Evolutionary conservation across 2,797 vertebrate genomes (phyloP), one percentile per base, ranked within the genome.

Genomic region (Rhabdomys pumilio): DNA sequence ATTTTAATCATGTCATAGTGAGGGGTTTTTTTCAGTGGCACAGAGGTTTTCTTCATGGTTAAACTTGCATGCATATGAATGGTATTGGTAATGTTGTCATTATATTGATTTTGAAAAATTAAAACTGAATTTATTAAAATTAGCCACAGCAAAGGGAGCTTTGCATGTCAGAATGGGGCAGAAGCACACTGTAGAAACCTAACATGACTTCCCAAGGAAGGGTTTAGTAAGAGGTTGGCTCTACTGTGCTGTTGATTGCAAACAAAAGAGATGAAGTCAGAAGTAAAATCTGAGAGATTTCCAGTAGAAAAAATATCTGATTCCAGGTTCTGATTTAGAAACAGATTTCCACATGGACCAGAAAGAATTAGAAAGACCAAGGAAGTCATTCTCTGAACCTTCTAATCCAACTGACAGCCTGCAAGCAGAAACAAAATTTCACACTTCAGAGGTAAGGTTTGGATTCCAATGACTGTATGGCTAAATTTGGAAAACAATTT

Each of bases 221-320:
- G 2, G 12, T 11, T 5, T 44, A 1, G 31, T 38, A 38, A 15
- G 8, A 29, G 38, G 24, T 44, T 81, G 53, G 4, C 12, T 26
- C 12, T 57, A 6, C 0, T 55, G 34, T 81, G 55, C 20, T 59
- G n/a, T 81, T 26, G 77, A 3, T n/a, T 63, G 8, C 26, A 73
- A 73, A n/a, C 31, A 17, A 34, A 69, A 8, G 31, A n/a, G 13
- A n/a, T n/a, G 15, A 34, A n/a, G 65, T 17, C 3, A 6, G 17
- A n/a, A 6, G 5, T 34, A 31, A 69, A 34, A 69, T n/a, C 31
- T 34, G 12, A 69, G 65, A 17, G 14, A 69, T n/a, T 69, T 69
- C 65, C 5, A n/a, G 31, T n/a, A 34, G 15, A 31, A 5, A 0
- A n/a, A 69, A n/a, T 5, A n/a, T n/a, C 8, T 0, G 14, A 69